Conservation (phyloP, 2,797 vertebrate species). For the Sandelia bainsii region DNA sequence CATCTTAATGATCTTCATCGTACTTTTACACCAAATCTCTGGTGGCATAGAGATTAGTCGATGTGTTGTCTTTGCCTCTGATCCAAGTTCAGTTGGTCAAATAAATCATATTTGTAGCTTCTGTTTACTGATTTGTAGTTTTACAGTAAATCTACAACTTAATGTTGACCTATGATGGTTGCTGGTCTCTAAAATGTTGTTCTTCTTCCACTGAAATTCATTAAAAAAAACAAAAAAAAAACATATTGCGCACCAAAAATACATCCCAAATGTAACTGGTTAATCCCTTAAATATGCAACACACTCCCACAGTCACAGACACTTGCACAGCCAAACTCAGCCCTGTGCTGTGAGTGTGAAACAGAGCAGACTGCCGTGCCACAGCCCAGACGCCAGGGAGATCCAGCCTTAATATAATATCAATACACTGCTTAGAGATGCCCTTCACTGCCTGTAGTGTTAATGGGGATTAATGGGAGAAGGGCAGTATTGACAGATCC, state of each 20-base stretch:
- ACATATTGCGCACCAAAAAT: slow-evolving; percentile 44
- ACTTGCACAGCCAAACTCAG: slow-evolving; percentile 39
- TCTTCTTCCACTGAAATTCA: slow-evolving; percentile 12
- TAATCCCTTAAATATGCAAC: slow-evolving; percentile 52
- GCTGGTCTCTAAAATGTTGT: not conserved
- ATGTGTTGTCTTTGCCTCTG: not conserved
- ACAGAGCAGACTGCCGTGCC: slow-evolving; percentile 57
- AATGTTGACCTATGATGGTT: not conserved
- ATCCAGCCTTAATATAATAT: slow-evolving; percentile 80
- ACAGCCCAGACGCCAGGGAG: slow-evolving; percentile 69
- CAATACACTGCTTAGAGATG: slow-evolving; percentile 77
- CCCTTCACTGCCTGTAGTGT: slow-evolving; percentile 70
- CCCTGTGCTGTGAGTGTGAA: slow-evolving; percentile 52
- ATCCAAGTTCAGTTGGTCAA: not conserved
- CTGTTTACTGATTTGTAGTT: not conserved
- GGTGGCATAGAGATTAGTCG: slow-evolving; percentile 7
- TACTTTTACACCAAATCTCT: slow-evolving; percentile 28
- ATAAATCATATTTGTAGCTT: not conserved
- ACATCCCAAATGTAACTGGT: slow-evolving; percentile 27
- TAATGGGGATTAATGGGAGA: slow-evolving; percentile 81
- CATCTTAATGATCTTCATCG: slow-evolving; percentile 29
- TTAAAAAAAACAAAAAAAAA: slow-evolving; percentile 18
- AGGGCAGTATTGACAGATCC: slow-evolving; percentile 60
- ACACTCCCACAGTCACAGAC: slow-evolving; percentile 60
- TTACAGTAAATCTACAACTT: not conserved